These are phyloP conservation scores for Teleogryllus occipitalis DNA, from an alignment of 1,140 invertebrate genomes.

Conservation along the genomic window DNA sequence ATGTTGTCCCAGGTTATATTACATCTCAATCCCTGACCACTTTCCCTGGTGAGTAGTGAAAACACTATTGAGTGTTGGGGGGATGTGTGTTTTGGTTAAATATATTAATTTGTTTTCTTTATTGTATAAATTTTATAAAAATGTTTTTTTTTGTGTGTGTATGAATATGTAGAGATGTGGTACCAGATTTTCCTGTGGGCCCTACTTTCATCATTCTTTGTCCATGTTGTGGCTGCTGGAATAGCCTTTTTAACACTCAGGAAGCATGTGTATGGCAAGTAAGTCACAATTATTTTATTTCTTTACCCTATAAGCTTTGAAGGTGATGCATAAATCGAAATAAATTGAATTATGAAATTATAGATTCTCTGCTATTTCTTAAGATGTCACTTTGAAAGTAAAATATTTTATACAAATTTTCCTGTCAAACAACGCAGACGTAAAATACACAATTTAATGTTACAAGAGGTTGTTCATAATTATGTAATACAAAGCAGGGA, in stretches of 20 bases:
- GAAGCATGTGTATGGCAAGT: slow-evolving; percentile 87
- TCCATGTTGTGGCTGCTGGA: slow-evolving; percentile 81
- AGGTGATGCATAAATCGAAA: no score
- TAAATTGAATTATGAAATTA: no score
- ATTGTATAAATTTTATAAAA: slow-evolving; percentile 11
- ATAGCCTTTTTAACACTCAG: slow-evolving; percentile 82
- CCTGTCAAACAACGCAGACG: no score
- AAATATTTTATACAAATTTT: no score
- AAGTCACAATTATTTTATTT: slow-evolving; percentile 27
- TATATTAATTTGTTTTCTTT: background rate
- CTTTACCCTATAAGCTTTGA: no score
- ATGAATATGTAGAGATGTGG: slow-evolving; percentile 73
- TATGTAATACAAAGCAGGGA: no score
- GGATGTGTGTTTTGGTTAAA: background rate
- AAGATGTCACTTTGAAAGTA: no score
- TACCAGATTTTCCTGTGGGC: slow-evolving; percentile 92
- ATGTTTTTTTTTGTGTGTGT: slow-evolving; percentile 18
- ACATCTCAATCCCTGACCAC: slow-evolving; percentile 31
- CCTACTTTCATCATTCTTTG: slow-evolving; percentile 84
- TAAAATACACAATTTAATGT: no score
- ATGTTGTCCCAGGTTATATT: slow-evolving; percentile 52
- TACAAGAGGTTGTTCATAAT: no score
- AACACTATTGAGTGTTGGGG: background rate
- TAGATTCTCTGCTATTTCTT: no score
- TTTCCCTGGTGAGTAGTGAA: background rate